Percentiles rank a stretch among this genome's conserved stretches.
These are phyloP conservation scores for Notarius lentiginosus DNA, from an alignment of 2,113 vertebrate species.

Conservation along the genomic window DNA sequence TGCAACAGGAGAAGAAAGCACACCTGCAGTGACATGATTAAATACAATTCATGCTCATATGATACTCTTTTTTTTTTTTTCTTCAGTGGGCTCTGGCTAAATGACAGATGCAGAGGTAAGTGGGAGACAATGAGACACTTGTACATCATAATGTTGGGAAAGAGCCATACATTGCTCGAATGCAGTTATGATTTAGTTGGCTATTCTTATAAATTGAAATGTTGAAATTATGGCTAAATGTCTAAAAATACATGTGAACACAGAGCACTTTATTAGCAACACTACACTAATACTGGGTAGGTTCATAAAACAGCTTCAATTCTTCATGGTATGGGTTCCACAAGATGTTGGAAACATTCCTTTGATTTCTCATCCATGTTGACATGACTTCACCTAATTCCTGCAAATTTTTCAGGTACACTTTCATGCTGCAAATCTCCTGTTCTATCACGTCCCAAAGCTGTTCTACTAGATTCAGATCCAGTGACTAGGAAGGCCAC, in stretches of 20 bases:
- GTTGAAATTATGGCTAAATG: not conserved
- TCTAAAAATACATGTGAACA: not conserved
- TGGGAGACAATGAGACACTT: not conserved
- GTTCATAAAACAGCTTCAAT: not conserved
- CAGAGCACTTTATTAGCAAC: not conserved
- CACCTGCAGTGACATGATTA: slow-evolving; percentile 1
- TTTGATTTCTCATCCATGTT: not conserved
- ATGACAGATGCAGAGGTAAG: not conserved
- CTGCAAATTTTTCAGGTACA: not conserved
- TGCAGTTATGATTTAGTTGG: not conserved
- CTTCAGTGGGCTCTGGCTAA: not conserved
- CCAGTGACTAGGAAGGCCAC: not conserved
- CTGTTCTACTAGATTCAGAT: not conserved
- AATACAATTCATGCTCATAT: slow-evolving; percentile 1
- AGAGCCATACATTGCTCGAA: not conserved
- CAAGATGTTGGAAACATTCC: not conserved
- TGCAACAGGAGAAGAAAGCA: not conserved
- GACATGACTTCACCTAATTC: not conserved
- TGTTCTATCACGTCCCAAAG: not conserved
- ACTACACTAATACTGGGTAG: not conserved
- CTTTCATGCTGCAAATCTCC: not conserved
- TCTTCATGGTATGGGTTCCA: not conserved
- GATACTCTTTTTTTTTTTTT: not conserved
- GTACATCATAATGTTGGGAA: not conserved
- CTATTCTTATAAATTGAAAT: not conserved